Evolutionary conservation across 1,140 invertebrate genomes (phyloP), one percentile per base, ranked within the genome.

Genomic region (Anagrus nilaparvatae): DNA sequence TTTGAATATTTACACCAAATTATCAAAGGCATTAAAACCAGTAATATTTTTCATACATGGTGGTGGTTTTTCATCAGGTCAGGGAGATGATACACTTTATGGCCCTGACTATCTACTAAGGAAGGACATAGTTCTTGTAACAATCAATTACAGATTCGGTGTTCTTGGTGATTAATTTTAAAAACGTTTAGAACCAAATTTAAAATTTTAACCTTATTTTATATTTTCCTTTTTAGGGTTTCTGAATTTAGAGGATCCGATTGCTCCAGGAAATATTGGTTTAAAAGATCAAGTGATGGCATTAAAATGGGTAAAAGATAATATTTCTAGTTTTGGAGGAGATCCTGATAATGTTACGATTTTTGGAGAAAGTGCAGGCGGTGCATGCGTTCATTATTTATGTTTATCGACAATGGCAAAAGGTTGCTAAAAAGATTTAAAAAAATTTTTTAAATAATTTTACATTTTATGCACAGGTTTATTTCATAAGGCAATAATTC

Each of bases 1-100:
- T 55, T 65, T 94, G 12, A 91, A 90, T 58, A 76, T 93, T 2
- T 87, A 82, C 55, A 79, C 82, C 12, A 77, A 79, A 43, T 30
- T 46, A 12, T n/a, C n/a, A n/a, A 5, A n/a, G 3, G 23, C 2
- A 7, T 44, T 4, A 2, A 8, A 32, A 12, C 77, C 81, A 0
- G 79, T 84, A 1, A 71, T 84, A 59, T 69, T 84, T 3, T 84
- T 65, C 54, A 73, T 86, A 17, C 76, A 82, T 55, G 81, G 82
- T 8, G 82, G 83, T 18, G 73, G 62, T 21, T 79, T 80, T 46
- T 53, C 59, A 3, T 49, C 58, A 18, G 76, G 77, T 1, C 69
- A 67, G 31, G 71, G 53, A 4, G 52, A 52, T 20, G 48, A 53
- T 13, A 44, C 45, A 5, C 21, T 63, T 2, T 69, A 70, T 52